These are phyloP conservation scores for Polyergus mexicanus DNA, from an alignment of 1,140 invertebrate genomes.

Conservation along the genomic window DNA sequence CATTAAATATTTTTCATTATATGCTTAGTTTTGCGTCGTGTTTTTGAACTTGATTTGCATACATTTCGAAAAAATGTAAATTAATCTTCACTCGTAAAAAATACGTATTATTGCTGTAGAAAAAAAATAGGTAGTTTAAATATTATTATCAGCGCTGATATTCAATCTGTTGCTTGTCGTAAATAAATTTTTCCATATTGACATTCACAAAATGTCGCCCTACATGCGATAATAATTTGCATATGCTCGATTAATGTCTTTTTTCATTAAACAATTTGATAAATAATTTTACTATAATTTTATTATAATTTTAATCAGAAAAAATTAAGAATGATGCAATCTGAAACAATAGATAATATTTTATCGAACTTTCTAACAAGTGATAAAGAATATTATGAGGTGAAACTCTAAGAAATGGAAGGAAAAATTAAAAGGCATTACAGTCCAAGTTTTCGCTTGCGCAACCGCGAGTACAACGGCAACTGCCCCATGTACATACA, in stretches of 20 bases:
- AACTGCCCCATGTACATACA: constrained; percentile 54
- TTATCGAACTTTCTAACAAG: constrained; percentile 29
- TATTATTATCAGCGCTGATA: constrained; percentile 27
- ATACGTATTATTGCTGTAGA: neutral
- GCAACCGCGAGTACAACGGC: constrained; percentile 62
- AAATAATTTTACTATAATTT: neutral
- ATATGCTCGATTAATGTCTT: constrained; percentile 7
- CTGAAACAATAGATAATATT: constrained; percentile 16
- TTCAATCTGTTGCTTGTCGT: neutral
- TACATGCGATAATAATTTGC: neutral
- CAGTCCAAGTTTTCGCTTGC: constrained; percentile 65
- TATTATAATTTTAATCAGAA: neutral
- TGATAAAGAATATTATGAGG: constrained; percentile 32
- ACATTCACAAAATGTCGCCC: neutral
- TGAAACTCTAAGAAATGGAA: constrained; percentile 22
- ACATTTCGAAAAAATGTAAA: constrained; percentile 17
- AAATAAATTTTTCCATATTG: constrained; percentile 11
- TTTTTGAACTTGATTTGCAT: constrained; percentile 5
- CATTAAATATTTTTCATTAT: neutral
- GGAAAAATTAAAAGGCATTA: constrained; percentile 32
- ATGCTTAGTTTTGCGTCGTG: neutral
- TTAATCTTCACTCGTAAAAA: constrained; percentile 1
- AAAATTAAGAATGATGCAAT: neutral
- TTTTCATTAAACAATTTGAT: neutral
- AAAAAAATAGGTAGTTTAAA: neutral